Conservation (phyloP, 2,113 vertebrate genomes). For the Mustelus asterias region DNA sequence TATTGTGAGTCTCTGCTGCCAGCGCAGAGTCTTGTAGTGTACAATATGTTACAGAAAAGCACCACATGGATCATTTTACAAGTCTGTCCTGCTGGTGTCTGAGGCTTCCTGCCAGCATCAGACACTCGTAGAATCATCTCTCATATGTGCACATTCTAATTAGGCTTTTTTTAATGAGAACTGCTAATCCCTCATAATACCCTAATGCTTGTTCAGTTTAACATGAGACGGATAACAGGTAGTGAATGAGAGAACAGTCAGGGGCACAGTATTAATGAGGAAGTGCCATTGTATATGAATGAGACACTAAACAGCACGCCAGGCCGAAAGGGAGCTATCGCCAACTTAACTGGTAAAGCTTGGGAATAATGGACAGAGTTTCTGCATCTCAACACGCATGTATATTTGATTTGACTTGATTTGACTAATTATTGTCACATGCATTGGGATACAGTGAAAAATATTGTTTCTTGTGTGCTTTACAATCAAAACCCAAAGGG, state of each 20-base stretch:
- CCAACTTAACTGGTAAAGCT: neutral
- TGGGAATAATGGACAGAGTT: neutral
- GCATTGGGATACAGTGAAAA: too few species aligned
- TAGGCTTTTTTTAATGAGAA: slow-evolving; percentile 7
- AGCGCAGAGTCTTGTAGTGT: neutral
- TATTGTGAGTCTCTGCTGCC: neutral
- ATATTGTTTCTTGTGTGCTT: too few species aligned
- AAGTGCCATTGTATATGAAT: neutral
- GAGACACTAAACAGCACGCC: neutral
- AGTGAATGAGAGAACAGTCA: neutral
- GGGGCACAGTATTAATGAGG: neutral
- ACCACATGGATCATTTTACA: neutral
- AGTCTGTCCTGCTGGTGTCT: neutral
- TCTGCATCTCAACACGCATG: neutral
- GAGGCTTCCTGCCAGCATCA: neutral
- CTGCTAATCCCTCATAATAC: neutral
- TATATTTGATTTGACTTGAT: too few species aligned
- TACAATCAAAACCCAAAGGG: too few species aligned
- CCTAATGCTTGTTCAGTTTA: neutral
- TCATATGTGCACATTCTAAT: neutral
- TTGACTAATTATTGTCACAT: too few species aligned
- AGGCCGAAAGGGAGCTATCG: neutral
- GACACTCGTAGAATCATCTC: neutral
- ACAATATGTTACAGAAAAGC: neutral
- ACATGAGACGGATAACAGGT: neutral